Base-by-base conservation (phyloP, 2,797 vertebrate species). In the Muscicapa comitata region DNA sequence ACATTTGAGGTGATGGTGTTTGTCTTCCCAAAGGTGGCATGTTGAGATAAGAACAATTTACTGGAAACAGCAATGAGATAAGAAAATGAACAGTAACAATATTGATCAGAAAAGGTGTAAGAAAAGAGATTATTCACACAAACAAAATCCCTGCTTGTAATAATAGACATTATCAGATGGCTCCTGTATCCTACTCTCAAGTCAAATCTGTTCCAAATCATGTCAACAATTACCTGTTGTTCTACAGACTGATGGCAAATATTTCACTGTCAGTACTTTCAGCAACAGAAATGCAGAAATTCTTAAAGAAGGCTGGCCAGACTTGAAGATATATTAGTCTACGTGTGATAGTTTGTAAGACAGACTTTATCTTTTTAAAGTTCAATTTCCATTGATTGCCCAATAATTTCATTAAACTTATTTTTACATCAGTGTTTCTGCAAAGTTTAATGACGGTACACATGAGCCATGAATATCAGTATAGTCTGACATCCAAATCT, bases 401-500 rank as follows among this genome's bases (percentile, higher is more conserved):
- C 6, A 70, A 55, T 28, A 2, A 54, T 42, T 67, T 80, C 11
- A 83, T 55, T 71, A 80, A 83, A 66, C 8, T 47, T 42, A 31
- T 13, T 37, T 80, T 61, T 21, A 55, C 10, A 16, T 38, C 15
- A 71, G 5, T 1, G 0, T 55, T 42, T 85, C 71, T 54, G n/a
- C 38, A 71, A 71, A 71, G 29, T 37, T 77, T 58, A 40, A 7
- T 48, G 37, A 70, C 33, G 19, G 16, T 38, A 58, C 14, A 17
- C 2, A 5, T 0, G 1, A 51, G 17, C 7, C 61, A 55, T 5
- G 4, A 57, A 8, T 20, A 74, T 45, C 37, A n/a, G 10, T 33
- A 5, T 4, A 51, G 23, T 33, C 14, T 20, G 33, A 68, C 33
- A 40, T 53, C 70, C n/a, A 90, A 72, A 88, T 38, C 26, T 54